A percentile compares a stretch with the other conserved stretches of the same genome.
Evolutionary conservation across 2,797 vertebrate genomes (phyloP).

Genomic region (Pseudotriccus pelzelni): DNA sequence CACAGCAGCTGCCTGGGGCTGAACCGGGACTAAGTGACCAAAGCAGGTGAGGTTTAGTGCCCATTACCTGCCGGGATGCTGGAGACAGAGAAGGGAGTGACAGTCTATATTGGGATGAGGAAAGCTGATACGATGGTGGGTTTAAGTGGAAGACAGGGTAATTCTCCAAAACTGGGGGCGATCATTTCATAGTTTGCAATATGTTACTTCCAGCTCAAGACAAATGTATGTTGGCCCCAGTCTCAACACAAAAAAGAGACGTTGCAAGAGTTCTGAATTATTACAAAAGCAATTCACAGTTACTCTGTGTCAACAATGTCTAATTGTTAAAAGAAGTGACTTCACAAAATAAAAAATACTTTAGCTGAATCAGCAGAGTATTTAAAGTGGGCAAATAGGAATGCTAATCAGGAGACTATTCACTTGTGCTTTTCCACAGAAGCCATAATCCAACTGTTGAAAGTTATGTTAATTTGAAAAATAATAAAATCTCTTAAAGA

Average conservation of each 20-base stretch:
- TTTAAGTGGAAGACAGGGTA: background rate
- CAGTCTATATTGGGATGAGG: accelerated
- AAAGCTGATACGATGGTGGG: background rate
- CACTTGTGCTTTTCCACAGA: background rate
- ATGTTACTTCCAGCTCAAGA: background rate
- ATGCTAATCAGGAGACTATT: background rate
- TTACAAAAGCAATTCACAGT: background rate
- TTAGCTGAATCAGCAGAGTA: background rate
- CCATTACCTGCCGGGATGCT: background rate
- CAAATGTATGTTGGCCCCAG: background rate
- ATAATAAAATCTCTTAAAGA: background rate
- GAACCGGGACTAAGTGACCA: background rate
- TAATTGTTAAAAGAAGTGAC: background rate
- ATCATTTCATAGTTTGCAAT: background rate
- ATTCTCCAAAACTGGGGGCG: background rate
- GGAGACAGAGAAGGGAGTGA: background rate
- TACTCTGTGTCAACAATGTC: background rate
- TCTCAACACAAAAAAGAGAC: background rate
- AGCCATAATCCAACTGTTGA: background rate
- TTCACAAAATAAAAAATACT: constrained; percentile 3
- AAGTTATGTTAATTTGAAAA: background rate
- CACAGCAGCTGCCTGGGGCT: background rate
- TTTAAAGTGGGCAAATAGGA: background rate
- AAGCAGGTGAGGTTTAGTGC: background rate
- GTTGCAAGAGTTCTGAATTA: background rate